Conservation (phyloP, 2,888 invertebrate genomes). For the Sabellastarte sp. region DNA sequence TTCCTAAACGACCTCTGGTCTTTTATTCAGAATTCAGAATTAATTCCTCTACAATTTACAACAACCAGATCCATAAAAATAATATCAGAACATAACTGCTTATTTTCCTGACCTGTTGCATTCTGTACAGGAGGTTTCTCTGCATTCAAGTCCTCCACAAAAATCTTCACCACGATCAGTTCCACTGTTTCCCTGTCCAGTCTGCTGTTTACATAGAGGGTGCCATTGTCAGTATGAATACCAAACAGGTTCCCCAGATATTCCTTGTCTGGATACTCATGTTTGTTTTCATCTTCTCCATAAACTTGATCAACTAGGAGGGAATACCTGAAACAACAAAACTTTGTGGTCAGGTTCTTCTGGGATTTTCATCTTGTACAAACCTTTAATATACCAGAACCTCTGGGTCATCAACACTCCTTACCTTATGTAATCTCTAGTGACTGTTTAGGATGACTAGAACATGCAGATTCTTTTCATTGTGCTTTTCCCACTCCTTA, state of each 20-base stretch:
- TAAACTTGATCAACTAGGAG: constrained; percentile 63
- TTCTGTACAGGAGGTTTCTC: constrained; percentile 31
- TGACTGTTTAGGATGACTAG: too few species aligned
- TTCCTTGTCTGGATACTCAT: constrained; percentile 6
- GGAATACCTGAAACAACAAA: constrained; percentile 63
- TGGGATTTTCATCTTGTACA: background rate
- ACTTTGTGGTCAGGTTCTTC: background rate
- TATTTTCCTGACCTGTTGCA: too few species aligned
- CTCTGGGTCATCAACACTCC: too few species aligned
- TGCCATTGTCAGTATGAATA: constrained; percentile 70
- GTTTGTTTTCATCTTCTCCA: constrained; percentile 16
- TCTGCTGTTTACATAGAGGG: constrained; percentile 68
- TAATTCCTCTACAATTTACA: too few species aligned
- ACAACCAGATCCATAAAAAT: too few species aligned
- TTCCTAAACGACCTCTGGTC: too few species aligned
- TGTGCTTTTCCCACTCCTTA: too few species aligned
- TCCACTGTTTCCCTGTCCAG: constrained; percentile 60
- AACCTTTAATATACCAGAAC: background rate
- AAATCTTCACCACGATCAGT: constrained; percentile 37
- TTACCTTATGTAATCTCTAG: too few species aligned
- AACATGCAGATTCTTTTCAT: too few species aligned
- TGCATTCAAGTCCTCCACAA: constrained; percentile 46
- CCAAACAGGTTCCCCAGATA: constrained; percentile 63
- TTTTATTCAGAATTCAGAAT: too few species aligned
- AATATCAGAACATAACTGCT: too few species aligned